These are phyloP conservation scores for Protonibea diacanthus DNA, from an alignment of 2,797 vertebrate species.

Conservation along the genomic window DNA sequence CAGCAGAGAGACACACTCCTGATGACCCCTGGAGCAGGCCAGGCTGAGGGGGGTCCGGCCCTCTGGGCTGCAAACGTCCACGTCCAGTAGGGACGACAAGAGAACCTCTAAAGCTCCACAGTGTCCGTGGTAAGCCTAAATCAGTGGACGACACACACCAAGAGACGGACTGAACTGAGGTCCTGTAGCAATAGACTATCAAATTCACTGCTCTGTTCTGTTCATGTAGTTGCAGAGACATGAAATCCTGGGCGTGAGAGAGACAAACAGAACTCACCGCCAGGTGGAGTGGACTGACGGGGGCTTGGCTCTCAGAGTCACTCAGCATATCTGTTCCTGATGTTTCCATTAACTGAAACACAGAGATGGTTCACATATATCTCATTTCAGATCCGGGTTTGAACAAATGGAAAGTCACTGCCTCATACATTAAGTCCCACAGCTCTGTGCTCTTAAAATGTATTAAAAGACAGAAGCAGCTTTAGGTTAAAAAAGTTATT, in stretches of 20 bases:
- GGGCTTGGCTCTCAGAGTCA: constrained; percentile 90
- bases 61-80: constrained; percentile 93
- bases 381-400: constrained; percentile 13
- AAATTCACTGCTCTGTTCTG: too few species aligned
- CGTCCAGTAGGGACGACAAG: constrained; percentile 93
- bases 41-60: constrained; percentile 94
- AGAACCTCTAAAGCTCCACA: constrained; percentile 95
- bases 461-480: background rate
- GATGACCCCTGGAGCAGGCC: constrained; percentile 94
- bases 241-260: background rate
- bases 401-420: background rate
- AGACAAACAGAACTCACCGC: constrained; percentile 88
- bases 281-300: constrained; percentile 95
- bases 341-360: constrained; percentile 93
- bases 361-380: background rate
- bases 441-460: background rate
- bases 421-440: background rate
- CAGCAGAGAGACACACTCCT: constrained; percentile 96
- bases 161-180: background rate
- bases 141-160: constrained; percentile 14
- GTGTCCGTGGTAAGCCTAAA: constrained; percentile 95
- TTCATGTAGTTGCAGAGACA: background rate
- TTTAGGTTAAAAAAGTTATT: too few species aligned
- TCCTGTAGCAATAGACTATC: too few species aligned
- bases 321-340: constrained; percentile 92